Conservation (phyloP, 2,888 invertebrate species). For the Eupithecia dodoneata region DNA sequence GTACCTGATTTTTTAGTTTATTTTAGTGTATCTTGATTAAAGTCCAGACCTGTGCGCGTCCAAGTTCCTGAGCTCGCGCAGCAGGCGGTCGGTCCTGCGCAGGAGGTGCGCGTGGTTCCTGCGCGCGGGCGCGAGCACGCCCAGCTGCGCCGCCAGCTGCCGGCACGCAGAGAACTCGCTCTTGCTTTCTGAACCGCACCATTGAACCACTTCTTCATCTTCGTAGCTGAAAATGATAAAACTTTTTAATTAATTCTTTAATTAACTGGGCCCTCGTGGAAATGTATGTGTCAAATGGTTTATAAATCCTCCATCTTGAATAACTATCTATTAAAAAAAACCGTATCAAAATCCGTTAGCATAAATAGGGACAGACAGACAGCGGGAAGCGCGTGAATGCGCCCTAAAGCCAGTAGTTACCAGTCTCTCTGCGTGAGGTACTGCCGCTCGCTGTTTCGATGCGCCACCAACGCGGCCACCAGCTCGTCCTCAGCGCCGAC, state of each 20-base stretch:
- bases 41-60: slow-evolving; percentile 89
- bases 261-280: too few species aligned
- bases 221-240: slow-evolving; percentile 56
- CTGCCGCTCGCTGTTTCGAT: slow-evolving; percentile 92
- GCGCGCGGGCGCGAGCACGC: slow-evolving; percentile 95
- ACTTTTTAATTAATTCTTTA: too few species aligned
- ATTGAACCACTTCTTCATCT: slow-evolving; percentile 69
- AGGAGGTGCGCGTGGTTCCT: slow-evolving; percentile 93
- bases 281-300: too few species aligned
- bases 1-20: background rate
- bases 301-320: too few species aligned
- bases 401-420: slow-evolving; percentile 44
- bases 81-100: slow-evolving; percentile 93
- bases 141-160: slow-evolving; percentile 95
- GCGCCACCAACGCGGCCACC: slow-evolving; percentile 92
- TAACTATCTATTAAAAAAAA: too few species aligned
- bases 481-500: slow-evolving; percentile 92
- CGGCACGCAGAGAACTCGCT: slow-evolving; percentile 93
- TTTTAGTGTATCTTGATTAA: background rate
- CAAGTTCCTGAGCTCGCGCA: slow-evolving; percentile 95
- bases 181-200: slow-evolving; percentile 50
- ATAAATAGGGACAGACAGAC: too few species aligned
- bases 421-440: slow-evolving; percentile 81
- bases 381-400: too few species aligned
- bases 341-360: too few species aligned